phyloP scores from a whole-genome alignment of 2,113 vertebrate genomes.

The Leptobrachium ailaonicum region DNA sequence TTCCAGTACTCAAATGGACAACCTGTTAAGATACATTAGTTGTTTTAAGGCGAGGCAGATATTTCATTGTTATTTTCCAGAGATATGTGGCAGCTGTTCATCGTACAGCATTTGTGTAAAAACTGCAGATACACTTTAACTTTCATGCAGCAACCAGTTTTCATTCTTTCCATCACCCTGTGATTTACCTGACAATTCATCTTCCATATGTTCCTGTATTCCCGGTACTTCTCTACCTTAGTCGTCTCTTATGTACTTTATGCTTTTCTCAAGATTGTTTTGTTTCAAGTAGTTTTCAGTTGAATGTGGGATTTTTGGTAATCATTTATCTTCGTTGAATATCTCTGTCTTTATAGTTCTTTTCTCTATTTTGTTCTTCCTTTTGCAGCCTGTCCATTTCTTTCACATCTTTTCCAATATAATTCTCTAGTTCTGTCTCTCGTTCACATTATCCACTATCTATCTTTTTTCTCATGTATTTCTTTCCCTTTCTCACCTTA shows the following conservation, averaged over 20 bases:
- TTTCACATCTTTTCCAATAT: background rate
- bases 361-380: background rate
- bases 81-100: constrained; percentile 4
- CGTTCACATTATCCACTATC: too few relatives aligned
- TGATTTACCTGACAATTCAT: constrained; percentile 32
- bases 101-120: background rate
- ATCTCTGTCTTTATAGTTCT: background rate
- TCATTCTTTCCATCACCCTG: constrained; percentile 26
- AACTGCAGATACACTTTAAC: background rate
- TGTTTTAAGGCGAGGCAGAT: background rate
- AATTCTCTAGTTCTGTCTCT: too few relatives aligned
- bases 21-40: constrained; percentile 1
- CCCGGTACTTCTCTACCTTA: background rate
- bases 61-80: constrained; percentile 1
- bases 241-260: constrained; percentile 31
- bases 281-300: constrained; percentile 35
- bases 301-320: constrained; percentile 8
- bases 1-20: constrained; percentile 14
- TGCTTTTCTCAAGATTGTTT: constrained; percentile 31
- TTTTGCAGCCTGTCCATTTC: background rate
- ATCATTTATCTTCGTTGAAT: constrained; percentile 33
- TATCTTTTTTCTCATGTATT: constrained; percentile 12
- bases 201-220: constrained; percentile 6
- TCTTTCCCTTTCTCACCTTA: constrained; percentile 26
- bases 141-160: background rate